Conservation (phyloP, 2,888 invertebrate genomes). For the Ophion obscuratus region DNA sequence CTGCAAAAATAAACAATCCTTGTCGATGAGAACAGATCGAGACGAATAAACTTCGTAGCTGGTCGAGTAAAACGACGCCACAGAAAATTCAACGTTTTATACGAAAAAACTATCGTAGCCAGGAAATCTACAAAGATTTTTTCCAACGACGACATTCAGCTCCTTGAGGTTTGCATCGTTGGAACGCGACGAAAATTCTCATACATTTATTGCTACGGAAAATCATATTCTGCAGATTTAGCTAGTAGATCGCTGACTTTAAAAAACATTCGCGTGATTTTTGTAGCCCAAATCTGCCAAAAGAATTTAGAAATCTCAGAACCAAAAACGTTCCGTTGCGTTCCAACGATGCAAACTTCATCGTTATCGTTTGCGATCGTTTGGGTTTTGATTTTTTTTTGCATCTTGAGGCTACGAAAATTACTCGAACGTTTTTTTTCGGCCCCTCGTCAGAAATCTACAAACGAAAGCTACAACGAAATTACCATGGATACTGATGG, state of each 20-base stretch:
- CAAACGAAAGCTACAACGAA: neutral
- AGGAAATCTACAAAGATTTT: constrained; percentile 59
- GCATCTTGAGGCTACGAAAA: neutral
- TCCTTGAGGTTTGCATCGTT: neutral
- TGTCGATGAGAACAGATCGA: neutral
- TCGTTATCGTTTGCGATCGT: neutral
- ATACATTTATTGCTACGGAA: too few relatives aligned
- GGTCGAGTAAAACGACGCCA: constrained; percentile 27
- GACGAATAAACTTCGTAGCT: neutral
- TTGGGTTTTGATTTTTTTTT: neutral
- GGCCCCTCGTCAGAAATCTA: neutral
- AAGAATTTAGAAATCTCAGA: too few relatives aligned
- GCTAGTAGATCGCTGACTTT: too few relatives aligned
- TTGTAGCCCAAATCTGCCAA: too few relatives aligned
- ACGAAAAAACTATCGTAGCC: constrained; percentile 52
- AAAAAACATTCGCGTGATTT: too few relatives aligned
- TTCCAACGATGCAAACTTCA: too few relatives aligned
- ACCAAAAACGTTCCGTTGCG: too few relatives aligned
- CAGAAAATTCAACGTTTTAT: constrained; percentile 65
- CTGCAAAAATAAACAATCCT: constrained; percentile 1
- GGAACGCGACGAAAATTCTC: too few relatives aligned
- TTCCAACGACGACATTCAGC: constrained; percentile 25
- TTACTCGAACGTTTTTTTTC: neutral
- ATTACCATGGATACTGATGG: neutral
- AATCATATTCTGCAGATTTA: too few relatives aligned